phyloP scores from a whole-genome alignment of 2,797 vertebrate species.

The Notamacropus eugenii region DNA sequence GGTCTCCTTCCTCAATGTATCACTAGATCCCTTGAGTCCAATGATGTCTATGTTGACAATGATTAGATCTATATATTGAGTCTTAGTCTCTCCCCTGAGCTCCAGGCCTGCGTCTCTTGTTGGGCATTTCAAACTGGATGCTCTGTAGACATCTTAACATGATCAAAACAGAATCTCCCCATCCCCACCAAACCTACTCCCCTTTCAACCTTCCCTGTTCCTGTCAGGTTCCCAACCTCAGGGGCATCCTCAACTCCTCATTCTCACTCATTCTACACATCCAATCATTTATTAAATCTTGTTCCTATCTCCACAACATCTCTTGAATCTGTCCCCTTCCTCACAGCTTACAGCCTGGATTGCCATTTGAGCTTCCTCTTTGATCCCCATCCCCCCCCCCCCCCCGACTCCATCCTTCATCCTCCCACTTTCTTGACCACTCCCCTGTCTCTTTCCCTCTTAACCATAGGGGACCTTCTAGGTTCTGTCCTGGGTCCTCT shows the following conservation, averaged over 20 bases:
- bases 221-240: neutral
- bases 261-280: neutral
- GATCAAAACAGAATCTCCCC: neutral
- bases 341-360: neutral
- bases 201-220: neutral
- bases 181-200: neutral
- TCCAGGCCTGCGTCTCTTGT: neutral
- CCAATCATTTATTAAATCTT: neutral
- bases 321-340: neutral
- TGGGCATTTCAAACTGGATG: constrained; percentile 3
- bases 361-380: neutral
- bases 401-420: neutral
- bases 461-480: too few species aligned
- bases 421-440: too few species aligned
- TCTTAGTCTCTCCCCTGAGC: neutral
- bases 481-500: too few species aligned
- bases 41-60: neutral
- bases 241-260: neutral
- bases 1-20: too few species aligned
- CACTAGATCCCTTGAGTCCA: too few species aligned
- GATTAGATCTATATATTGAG: neutral
- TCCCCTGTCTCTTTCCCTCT: too few species aligned
- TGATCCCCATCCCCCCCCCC: neutral
- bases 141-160: neutral
- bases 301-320: neutral